phyloP scores from a whole-genome alignment of 2,888 invertebrate genomes.

The Diaphora mendica region DNA sequence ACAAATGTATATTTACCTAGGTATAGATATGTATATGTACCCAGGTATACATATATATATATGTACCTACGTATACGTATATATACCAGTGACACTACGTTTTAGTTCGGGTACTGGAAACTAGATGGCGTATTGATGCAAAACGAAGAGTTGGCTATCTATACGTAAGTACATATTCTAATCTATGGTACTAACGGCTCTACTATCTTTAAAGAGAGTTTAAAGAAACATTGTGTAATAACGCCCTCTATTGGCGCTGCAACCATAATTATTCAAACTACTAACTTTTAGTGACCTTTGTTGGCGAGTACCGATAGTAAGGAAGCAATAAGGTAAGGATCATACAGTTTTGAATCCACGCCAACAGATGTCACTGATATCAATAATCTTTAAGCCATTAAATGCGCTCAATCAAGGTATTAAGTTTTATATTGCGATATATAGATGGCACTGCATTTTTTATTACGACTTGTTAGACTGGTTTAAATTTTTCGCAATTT shows the following conservation, averaged over 20 bases:
- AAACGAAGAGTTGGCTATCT: too few relatives aligned
- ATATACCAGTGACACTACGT: too few relatives aligned
- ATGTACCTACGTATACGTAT: too few relatives aligned
- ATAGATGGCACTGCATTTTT: background rate
- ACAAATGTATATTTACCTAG: too few relatives aligned
- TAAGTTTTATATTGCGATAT: background rate
- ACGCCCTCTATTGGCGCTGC: background rate
- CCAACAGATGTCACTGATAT: background rate
- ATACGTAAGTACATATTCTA: too few relatives aligned
- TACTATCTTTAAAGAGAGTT: background rate
- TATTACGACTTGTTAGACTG: background rate
- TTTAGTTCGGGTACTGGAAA: too few relatives aligned
- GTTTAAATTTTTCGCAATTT: background rate
- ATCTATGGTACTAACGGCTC: too few relatives aligned
- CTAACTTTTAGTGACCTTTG: background rate
- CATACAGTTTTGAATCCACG: background rate
- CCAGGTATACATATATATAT: too few relatives aligned
- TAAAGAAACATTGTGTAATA: background rate
- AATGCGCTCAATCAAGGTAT: background rate
- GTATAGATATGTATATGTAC: too few relatives aligned
- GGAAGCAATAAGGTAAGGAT: background rate
- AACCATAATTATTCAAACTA: background rate
- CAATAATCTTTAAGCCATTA: background rate
- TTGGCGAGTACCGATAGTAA: background rate
- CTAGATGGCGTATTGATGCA: too few relatives aligned